Conservation (phyloP, 2,113 vertebrate species). For the Hippocampus mohnikei region DNA sequence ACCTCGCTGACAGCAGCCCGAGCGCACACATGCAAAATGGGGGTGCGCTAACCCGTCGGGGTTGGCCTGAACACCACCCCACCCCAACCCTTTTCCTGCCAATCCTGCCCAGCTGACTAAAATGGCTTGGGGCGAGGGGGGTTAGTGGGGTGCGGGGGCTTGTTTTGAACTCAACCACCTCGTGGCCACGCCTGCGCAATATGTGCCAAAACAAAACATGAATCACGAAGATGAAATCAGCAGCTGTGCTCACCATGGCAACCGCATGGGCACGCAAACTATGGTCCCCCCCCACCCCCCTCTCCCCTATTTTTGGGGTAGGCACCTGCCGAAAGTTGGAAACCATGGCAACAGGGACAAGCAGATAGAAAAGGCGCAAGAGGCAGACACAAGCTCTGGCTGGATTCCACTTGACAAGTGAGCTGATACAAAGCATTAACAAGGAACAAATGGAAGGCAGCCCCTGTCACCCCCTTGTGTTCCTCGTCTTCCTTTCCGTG, state of each 20-base stretch:
- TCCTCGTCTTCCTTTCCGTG: slow-evolving; percentile 28
- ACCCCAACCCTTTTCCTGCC: slow-evolving; percentile 7
- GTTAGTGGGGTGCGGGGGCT: not conserved
- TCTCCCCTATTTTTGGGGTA: slow-evolving; percentile 29
- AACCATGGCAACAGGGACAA: slow-evolving; percentile 75
- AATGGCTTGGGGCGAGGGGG: slow-evolving; percentile 28
- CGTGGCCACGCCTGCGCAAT: slow-evolving; percentile 28
- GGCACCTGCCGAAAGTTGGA: slow-evolving; percentile 68
- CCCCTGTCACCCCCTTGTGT: not conserved
- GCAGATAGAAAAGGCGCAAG: slow-evolving; percentile 40
- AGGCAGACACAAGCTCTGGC: slow-evolving; percentile 11
- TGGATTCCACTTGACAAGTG: no score
- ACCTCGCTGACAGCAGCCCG: slow-evolving; percentile 71
- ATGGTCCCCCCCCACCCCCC: slow-evolving; percentile 48
- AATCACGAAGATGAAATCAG: not conserved
- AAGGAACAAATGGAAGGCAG: not conserved
- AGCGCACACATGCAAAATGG: slow-evolving; percentile 79
- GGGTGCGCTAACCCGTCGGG: slow-evolving; percentile 74
- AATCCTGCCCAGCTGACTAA: slow-evolving; percentile 59
- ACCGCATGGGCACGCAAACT: not conserved
- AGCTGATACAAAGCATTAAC: not conserved
- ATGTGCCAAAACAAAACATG: slow-evolving; percentile 50
- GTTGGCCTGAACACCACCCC: slow-evolving; percentile 51
- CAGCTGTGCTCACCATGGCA: slow-evolving; percentile 2
- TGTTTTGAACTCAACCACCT: slow-evolving; percentile 35